A percentile compares a stretch with the other conserved stretches of the same genome.
phyloP scores from a whole-genome alignment of 2,797 vertebrate species.

The Neomorphus geoffroyi region DNA sequence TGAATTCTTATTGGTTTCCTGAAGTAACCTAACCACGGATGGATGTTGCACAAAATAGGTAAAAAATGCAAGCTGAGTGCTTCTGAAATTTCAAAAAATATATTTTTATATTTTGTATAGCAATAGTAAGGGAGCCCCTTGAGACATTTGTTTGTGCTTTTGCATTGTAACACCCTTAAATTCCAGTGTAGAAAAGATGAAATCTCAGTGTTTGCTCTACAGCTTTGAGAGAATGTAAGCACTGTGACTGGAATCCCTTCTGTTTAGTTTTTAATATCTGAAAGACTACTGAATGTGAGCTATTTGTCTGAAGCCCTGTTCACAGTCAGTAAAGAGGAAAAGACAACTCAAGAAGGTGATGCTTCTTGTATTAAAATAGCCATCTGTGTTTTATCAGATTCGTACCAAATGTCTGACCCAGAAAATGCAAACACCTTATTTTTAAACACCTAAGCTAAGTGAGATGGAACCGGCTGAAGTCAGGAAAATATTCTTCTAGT shows the following conservation, averaged over 20 bases:
- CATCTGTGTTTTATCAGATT: background rate
- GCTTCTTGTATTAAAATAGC: background rate
- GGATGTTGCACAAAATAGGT: rapidly evolving
- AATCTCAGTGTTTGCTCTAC: background rate
- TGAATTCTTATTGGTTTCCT: background rate
- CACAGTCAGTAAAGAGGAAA: background rate
- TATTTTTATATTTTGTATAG: background rate
- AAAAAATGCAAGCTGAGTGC: background rate
- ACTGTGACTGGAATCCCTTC: background rate
- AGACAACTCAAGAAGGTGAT: background rate
- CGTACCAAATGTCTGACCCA: background rate
- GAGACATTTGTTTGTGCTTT: background rate
- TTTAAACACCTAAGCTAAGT: background rate
- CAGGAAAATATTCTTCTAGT: background rate
- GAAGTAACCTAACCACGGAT: background rate
- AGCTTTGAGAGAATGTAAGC: background rate
- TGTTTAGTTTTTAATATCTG: background rate
- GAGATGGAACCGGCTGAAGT: background rate
- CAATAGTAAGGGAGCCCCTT: background rate
- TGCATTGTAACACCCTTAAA: background rate
- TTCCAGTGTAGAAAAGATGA: background rate
- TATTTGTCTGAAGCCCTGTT: background rate
- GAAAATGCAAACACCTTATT: background rate
- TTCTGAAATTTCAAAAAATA: background rate
- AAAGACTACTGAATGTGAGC: background rate